Percentiles rank a stretch among this genome's conserved stretches.
phyloP scores from a whole-genome alignment of 2,888 invertebrate species.

The Parascotia fuliginaria region DNA sequence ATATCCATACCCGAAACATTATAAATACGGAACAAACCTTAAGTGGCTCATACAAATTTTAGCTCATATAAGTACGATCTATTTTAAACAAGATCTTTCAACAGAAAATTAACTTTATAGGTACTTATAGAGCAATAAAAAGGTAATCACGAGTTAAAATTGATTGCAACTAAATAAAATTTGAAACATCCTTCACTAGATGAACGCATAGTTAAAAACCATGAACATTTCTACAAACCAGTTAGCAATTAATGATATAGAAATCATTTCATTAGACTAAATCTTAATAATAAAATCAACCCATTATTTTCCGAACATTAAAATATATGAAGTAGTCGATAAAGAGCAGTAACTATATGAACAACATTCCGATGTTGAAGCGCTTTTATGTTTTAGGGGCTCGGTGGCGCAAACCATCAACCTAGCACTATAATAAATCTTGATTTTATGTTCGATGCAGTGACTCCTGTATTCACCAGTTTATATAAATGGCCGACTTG shows the following conservation, averaged over 20 bases:
- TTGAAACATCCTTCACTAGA: no score
- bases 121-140: no score
- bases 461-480: conserved; percentile 59
- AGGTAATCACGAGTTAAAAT: no score
- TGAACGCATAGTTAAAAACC: no score
- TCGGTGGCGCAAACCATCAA: conserved; percentile 37
- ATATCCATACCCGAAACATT: no score
- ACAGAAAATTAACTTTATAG: no score
- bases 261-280: neutral
- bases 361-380: conserved; percentile 30
- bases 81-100: no score
- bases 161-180: no score
- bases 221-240: no score
- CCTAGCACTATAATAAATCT: conserved; percentile 59
- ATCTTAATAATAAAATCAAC: neutral
- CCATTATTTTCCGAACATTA: neutral
- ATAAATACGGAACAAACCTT: no score
- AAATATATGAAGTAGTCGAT: neutral
- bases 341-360: neutral
- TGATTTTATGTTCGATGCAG: conserved; percentile 53
- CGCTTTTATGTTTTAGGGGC: conserved; percentile 39
- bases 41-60: no score
- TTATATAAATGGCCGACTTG: conserved; percentile 39
- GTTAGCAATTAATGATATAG: neutral
- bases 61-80: no score